phyloP scores from a whole-genome alignment of 2,113 vertebrate species.

The Ammodytes marinus region DNA sequence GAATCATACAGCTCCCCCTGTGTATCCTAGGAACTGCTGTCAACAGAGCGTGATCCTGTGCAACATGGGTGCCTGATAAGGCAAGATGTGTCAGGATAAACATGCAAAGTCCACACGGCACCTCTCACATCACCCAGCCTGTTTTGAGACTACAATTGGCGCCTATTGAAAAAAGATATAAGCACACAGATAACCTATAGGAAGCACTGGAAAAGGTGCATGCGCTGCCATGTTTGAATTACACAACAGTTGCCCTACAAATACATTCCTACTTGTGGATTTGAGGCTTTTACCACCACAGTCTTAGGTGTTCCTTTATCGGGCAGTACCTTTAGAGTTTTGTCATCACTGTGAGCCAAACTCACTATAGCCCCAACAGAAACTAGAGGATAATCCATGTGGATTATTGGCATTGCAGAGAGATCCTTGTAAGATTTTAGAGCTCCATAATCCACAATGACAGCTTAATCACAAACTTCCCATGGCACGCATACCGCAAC shows the following conservation, averaged over 20 bases:
- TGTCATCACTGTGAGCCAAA: slow-evolving; percentile 26
- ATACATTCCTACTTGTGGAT: neutral
- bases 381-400: slow-evolving; percentile 67
- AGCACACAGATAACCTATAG: neutral
- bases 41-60: slow-evolving; percentile 28
- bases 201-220: neutral
- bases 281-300: neutral
- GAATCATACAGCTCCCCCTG: neutral
- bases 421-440: slow-evolving; percentile 74
- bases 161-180: neutral
- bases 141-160: slow-evolving; percentile 1
- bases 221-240: neutral
- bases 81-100: slow-evolving; percentile 43
- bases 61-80: slow-evolving; percentile 52
- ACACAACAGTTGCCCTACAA: neutral
- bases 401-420: slow-evolving; percentile 75
- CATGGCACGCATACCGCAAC: neutral
- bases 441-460: slow-evolving; percentile 63
- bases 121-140: slow-evolving; percentile 33
- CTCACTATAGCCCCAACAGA: slow-evolving; percentile 32
- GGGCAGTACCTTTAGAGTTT: slow-evolving; percentile 24
- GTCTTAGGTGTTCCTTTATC: neutral
- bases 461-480: slow-evolving; percentile 55
- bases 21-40: slow-evolving; percentile 37
- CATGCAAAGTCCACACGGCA: slow-evolving; percentile 78